These are phyloP conservation scores for Puffinus mauretanicus DNA, from an alignment of 2,113 vertebrate genomes.

Conservation along the genomic window DNA sequence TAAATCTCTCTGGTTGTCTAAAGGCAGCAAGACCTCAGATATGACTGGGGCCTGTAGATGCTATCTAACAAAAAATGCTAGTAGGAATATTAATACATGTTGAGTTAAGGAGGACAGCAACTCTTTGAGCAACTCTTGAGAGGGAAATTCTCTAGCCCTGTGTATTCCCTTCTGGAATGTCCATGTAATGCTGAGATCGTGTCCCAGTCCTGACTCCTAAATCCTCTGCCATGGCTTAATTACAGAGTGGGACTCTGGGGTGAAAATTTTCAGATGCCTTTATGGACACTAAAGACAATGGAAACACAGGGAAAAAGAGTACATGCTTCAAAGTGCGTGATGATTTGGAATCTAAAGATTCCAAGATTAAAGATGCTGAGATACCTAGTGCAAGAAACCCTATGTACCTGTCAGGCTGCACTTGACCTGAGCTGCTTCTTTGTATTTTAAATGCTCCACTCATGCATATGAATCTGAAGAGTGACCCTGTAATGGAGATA, in stretches of 20 bases:
- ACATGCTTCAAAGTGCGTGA: fast-evolving
- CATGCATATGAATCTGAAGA: background rate
- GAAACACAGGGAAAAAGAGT: background rate
- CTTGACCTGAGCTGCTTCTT: background rate
- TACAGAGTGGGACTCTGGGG: background rate
- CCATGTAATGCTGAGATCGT: fast-evolving
- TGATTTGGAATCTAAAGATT: background rate
- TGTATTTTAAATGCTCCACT: background rate
- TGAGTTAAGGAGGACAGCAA: background rate
- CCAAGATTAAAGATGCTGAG: background rate
- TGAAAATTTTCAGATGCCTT: background rate
- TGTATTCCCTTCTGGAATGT: background rate
- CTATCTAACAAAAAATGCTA: background rate
- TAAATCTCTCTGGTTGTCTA: background rate
- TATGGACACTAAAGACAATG: background rate
- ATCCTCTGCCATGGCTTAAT: background rate
- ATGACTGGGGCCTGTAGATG: background rate
- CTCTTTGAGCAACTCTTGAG: background rate
- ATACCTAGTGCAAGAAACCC: background rate
- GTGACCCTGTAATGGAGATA: background rate
- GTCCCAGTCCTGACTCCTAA: background rate
- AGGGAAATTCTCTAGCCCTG: background rate
- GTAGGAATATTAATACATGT: background rate
- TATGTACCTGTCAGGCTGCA: background rate
- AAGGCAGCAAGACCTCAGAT: background rate